Evolutionary conservation across 2,797 vertebrate genomes (phyloP).

Genomic region (Tenualosa ilisha): DNA sequence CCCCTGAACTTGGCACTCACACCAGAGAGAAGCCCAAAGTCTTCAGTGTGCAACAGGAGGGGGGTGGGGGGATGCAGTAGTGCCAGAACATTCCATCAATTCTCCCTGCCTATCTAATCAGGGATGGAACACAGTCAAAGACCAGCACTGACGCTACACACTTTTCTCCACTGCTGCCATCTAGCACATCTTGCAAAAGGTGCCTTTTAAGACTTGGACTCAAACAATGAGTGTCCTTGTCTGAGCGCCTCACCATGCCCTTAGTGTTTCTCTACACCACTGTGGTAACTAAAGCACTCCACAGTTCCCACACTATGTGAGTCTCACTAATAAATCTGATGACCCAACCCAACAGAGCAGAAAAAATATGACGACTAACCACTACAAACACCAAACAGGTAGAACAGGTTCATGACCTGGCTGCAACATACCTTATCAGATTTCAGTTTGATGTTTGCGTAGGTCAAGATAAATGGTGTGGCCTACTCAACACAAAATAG

Average conservation of each 20-base stretch:
- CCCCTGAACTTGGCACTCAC: conserved; percentile 49
- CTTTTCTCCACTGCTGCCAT: not conserved
- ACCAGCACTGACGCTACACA: not conserved
- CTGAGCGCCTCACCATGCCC: not conserved
- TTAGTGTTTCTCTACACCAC: not conserved
- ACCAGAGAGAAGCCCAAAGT: not conserved
- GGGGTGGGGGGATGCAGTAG: not conserved
- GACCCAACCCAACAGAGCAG: not conserved
- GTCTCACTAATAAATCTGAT: not conserved
- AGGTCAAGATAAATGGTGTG: not conserved
- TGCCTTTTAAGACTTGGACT: not conserved
- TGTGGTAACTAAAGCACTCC: not conserved
- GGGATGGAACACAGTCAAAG: not conserved
- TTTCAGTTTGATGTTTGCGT: not conserved
- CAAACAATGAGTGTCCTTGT: not conserved
- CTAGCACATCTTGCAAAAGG: not conserved
- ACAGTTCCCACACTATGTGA: not conserved
- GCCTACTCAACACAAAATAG: not conserved
- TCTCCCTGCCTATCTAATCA: conserved; percentile 34
- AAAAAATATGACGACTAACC: not conserved
- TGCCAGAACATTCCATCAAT: conserved; percentile 41
- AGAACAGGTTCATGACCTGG: not conserved
- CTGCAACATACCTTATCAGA: not conserved
- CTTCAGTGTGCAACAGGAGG: not conserved
- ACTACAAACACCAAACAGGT: not conserved